Evolutionary conservation across 2,113 vertebrate genomes (phyloP), one percentile per base, ranked within the genome.

Genomic region (Chionomys nivalis): DNA sequence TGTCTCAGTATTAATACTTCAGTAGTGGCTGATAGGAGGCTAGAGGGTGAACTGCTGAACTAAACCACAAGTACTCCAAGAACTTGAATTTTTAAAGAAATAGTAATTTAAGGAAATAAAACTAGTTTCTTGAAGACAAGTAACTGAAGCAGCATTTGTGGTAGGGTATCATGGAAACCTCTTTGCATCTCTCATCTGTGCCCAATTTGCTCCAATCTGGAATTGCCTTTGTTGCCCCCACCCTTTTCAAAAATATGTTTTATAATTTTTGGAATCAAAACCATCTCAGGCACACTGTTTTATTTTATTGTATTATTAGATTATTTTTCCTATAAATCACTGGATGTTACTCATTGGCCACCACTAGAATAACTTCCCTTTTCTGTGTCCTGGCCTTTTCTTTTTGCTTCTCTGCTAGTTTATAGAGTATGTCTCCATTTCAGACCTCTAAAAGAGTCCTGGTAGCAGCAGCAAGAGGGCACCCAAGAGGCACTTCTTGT

Each of bases 301-400:
- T 98, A 98, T 99, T 99, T 99, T 99, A 99, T 99, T 99, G 99
- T 99, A 99, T 99, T 99, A 99, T 99, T 99, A 99, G 99, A 99
- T 99, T 99, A 99, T 99, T 99, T 99, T 99, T 99, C 98, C 98
- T 99, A 99, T 99, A 99, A 99, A 99, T 99, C 99, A 99, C 98
- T 99, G 99, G 99, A 99, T 99, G 99, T 99, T 99, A 99, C 99
- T 99, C 97, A 97, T 97, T 98, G 98, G 98, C 98, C 98, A 98
- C 98, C 99, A 98, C 98, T 99, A 98, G 99, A 99, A 99, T 99
- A 98, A 98, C 98, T 98, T 99, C 99, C 98, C 99, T 98, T 98
- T 98, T 99, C 96, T 98, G 97, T 98, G 97, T 97, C 98, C 88
- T 97, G 98, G 98, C 98, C 99, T 95, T 98, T 98, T 99, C 96